A percentile compares a stretch with the other conserved stretches of the same genome.
These are phyloP conservation scores for Rhincodon typus DNA, from an alignment of 2,797 vertebrate species.

Conservation along the genomic window DNA sequence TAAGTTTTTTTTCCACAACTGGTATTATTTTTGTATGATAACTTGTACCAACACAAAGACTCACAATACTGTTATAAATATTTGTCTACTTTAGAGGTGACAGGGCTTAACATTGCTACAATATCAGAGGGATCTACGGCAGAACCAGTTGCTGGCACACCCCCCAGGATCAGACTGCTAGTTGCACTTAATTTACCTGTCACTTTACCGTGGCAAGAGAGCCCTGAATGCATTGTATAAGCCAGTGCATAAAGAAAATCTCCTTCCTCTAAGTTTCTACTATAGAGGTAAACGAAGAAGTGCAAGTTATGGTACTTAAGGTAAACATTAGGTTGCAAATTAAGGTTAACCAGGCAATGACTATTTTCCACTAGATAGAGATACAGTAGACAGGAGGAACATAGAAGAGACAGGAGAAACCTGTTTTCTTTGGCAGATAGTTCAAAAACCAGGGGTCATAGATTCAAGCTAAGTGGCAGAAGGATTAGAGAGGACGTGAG, in stretches of 20 bases:
- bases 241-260: not conserved
- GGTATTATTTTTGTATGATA: not conserved
- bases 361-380: too few species aligned
- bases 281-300: not conserved
- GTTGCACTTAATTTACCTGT: not conserved
- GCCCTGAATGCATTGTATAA: not conserved
- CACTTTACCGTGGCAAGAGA: not conserved
- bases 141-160: not conserved
- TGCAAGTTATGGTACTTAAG: not conserved
- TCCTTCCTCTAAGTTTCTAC: not conserved
- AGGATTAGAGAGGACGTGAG: too few species aligned
- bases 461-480: too few species aligned
- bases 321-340: not conserved
- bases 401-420: too few species aligned
- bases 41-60: not conserved
- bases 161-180: not conserved
- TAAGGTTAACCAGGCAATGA: not conserved
- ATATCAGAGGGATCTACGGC: not conserved
- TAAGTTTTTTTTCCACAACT: not conserved
- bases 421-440: too few species aligned
- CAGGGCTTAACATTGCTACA: not conserved
- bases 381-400: too few species aligned
- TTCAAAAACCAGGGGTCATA: too few species aligned
- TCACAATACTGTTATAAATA: not conserved
- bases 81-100: not conserved